Conservation (phyloP, 2,888 invertebrate genomes). For the Drosophila anceps region DNA sequence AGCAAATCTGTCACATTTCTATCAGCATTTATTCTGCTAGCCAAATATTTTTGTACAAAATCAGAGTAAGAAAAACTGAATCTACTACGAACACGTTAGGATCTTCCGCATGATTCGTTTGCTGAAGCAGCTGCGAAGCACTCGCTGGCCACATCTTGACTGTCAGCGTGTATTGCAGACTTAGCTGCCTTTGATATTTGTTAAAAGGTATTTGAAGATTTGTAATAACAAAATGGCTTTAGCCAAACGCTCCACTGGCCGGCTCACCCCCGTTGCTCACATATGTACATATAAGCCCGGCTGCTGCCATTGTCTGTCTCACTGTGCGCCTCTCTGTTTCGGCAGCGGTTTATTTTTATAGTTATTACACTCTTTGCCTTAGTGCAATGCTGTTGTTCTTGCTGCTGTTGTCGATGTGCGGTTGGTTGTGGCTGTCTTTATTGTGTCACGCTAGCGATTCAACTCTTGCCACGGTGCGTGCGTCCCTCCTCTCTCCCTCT, state of each 20-base stretch:
- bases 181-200: conserved; percentile 15
- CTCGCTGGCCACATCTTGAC: neutral
- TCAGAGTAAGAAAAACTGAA: neutral
- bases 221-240: conserved; percentile 74
- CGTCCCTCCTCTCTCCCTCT: too few relatives aligned
- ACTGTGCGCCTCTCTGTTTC: conserved; percentile 35
- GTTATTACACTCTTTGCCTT: conserved; percentile 75
- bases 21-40: neutral
- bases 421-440: conserved; percentile 62
- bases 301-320: conserved; percentile 24
- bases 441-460: conserved; percentile 72
- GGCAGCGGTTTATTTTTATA: conserved; percentile 71
- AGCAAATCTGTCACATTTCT: too few relatives aligned
- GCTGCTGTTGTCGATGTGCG: conserved; percentile 16
- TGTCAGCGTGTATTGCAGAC: neutral
- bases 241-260: conserved; percentile 11
- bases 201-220: conserved; percentile 60
- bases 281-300: neutral
- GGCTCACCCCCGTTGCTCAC: neutral
- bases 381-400: conserved; percentile 44
- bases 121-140: neutral
- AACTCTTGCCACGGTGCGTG: conserved; percentile 56
- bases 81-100: too few relatives aligned
- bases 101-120: conserved; percentile 4
- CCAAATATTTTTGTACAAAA: neutral